Evolutionary conservation across 2,113 vertebrate genomes (phyloP).

Genomic region (Alligator sinensis): DNA sequence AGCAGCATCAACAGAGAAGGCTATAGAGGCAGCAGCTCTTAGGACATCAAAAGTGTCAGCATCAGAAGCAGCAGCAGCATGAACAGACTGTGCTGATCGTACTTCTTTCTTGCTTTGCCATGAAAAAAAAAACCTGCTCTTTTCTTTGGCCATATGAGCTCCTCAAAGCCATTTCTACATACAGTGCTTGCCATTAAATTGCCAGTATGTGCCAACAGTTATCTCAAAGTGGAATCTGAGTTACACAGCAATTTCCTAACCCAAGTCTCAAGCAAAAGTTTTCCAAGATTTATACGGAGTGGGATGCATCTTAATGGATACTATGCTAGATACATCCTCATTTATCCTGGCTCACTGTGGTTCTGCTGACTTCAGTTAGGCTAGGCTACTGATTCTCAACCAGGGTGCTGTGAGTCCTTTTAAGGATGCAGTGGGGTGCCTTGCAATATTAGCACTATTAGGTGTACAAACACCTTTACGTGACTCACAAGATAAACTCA

Average conservation of each 20-base stretch:
- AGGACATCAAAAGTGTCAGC: conserved; percentile 41
- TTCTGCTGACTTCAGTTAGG: background rate
- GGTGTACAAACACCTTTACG: no score
- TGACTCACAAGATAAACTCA: no score
- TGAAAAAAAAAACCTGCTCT: background rate
- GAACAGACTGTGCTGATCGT: background rate
- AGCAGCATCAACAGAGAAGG: background rate
- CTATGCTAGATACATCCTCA: background rate
- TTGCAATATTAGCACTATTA: no score
- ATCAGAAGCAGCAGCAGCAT: conserved; percentile 21
- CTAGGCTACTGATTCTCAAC: background rate
- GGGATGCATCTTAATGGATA: background rate
- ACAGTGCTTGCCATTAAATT: conserved; percentile 4
- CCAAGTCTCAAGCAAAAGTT: background rate
- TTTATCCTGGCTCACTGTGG: background rate
- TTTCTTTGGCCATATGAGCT: background rate
- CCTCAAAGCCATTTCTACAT: background rate
- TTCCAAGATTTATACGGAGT: background rate
- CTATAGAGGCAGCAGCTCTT: background rate
- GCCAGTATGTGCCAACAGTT: background rate
- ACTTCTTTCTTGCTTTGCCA: conserved; percentile 51
- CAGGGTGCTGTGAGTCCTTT: background rate
- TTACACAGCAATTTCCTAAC: background rate
- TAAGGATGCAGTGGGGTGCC: no score
- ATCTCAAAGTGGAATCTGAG: background rate